Percentiles rank a stretch among this genome's conserved stretches.
phyloP scores from a whole-genome alignment of 1,140 invertebrate genomes.

The Drosophila funebris region DNA sequence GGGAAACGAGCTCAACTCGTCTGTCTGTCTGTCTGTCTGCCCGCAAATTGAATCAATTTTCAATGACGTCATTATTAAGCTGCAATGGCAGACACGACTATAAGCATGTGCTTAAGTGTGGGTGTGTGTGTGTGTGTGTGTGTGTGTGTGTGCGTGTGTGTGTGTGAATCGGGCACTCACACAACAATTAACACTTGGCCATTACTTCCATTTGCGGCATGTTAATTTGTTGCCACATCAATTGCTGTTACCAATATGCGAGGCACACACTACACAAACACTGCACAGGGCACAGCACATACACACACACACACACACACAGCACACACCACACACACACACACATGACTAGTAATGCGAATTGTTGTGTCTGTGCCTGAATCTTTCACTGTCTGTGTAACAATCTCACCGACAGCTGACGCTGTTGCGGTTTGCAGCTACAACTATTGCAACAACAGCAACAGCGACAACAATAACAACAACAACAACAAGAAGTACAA shows the following conservation, averaged over 20 bases:
- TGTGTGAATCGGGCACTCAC: constrained; percentile 38
- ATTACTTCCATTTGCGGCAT: constrained; percentile 81
- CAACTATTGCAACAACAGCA: constrained; percentile 65
- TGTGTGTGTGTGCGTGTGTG: constrained; percentile 11
- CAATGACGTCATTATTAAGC: constrained; percentile 69
- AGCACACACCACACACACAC: constrained; percentile 27
- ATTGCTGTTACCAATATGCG: constrained; percentile 78
- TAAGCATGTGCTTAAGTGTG: constrained; percentile 14
- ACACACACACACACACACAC: constrained; percentile 9
- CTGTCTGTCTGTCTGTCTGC: not conserved
- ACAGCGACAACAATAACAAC: constrained; percentile 21
- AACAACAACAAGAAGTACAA: too few species aligned
- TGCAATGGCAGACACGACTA: constrained; percentile 32
- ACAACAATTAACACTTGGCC: constrained; percentile 81
- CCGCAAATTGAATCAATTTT: constrained; percentile 63
- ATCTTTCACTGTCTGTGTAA: constrained; percentile 54
- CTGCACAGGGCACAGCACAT: not conserved
- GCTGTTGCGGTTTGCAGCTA: constrained; percentile 77
- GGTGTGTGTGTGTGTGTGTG: constrained; percentile 16
- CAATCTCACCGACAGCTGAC: constrained; percentile 77
- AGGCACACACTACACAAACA: constrained; percentile 39
- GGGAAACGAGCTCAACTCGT: not conserved
- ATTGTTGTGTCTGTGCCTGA: not conserved
- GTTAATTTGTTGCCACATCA: constrained; percentile 82
- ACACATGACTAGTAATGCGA: not conserved